Conservation (phyloP, 2,888 invertebrate species). For the Perizoma affinitatum region DNA sequence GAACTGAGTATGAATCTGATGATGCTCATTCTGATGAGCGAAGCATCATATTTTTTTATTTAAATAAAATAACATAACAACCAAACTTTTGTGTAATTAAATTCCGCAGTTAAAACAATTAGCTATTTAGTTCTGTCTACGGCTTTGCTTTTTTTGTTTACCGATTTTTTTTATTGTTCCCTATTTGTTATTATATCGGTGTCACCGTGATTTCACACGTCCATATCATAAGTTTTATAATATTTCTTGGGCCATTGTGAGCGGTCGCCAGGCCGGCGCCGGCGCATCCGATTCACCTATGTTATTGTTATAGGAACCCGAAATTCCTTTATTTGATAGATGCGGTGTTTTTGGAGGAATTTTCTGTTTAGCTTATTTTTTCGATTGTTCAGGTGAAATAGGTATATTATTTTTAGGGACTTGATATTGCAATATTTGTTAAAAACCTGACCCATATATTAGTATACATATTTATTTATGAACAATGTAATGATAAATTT, state of each 20-base stretch:
- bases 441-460: neutral
- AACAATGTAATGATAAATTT: neutral
- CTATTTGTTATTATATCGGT: constrained; percentile 55
- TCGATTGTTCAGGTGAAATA: constrained; percentile 19
- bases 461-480: neutral
- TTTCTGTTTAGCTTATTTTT: constrained; percentile 62
- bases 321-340: constrained; percentile 79
- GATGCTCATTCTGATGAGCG: no score
- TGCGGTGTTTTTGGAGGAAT: constrained; percentile 65
- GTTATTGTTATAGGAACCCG: constrained; percentile 71
- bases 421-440: neutral
- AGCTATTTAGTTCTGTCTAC: no score
- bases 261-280: constrained; percentile 74
- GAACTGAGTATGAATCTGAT: no score
- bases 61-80: no score
- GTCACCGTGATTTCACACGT: constrained; percentile 78
- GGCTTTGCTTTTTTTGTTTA: no score
- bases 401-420: constrained; percentile 12
- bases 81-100: no score
- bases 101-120: no score
- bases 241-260: constrained; percentile 56
- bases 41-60: no score
- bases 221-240: constrained; percentile 60
- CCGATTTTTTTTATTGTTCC: constrained; percentile 35
- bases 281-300: constrained; percentile 70